Percentiles rank a stretch among this genome's conserved stretches.
Conservation (phyloP, 2,797 vertebrate genomes). For the Ibycter americanus region DNA sequence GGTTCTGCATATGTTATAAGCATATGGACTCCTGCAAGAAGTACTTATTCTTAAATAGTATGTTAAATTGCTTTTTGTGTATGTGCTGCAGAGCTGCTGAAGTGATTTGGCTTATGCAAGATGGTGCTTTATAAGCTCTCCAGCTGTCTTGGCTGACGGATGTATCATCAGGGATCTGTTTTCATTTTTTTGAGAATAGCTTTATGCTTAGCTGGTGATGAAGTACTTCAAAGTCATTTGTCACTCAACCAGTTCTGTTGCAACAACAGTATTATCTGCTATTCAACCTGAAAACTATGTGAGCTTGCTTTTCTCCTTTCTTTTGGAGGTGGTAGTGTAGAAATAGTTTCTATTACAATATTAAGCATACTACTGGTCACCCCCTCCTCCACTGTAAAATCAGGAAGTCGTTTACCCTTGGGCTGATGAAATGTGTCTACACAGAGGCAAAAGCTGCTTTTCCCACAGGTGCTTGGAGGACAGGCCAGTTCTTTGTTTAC, state of each 20-base stretch:
- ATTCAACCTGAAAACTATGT: not conserved
- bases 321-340: not conserved
- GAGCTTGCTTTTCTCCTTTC: not conserved
- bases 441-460: not conserved
- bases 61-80: not conserved
- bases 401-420: not conserved
- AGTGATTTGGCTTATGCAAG: not conserved
- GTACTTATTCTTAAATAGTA: not conserved
- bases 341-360: not conserved
- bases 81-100: not conserved
- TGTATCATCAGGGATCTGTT: not conserved
- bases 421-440: not conserved
- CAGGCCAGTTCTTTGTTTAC: not conserved
- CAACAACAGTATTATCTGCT: not conserved
- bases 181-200: not conserved
- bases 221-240: not conserved
- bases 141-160: not conserved
- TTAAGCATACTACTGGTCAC: not conserved
- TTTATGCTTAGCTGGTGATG: not conserved
- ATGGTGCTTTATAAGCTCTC: not conserved
- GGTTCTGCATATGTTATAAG: not conserved
- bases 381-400: not conserved
- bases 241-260: not conserved
- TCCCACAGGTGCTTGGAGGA: not conserved
- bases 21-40: not conserved